Conservation (phyloP, 35 echinoderm and acorn worm genomes). For the Apostichopus parvimensis region DNA sequence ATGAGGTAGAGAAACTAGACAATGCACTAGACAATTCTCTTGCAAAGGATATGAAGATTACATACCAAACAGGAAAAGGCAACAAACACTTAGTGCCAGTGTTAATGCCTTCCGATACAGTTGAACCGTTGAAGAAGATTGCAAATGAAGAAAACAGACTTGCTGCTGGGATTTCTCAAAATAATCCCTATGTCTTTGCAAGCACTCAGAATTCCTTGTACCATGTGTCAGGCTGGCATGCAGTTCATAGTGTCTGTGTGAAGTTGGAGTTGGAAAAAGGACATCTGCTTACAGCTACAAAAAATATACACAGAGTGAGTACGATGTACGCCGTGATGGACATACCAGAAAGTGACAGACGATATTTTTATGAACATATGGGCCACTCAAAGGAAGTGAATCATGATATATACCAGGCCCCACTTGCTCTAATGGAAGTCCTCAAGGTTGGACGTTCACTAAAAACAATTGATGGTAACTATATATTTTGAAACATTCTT, state of each 20-base stretch:
- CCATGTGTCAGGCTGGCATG: conserved; percentile 86
- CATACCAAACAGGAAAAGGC: conserved; percentile 69
- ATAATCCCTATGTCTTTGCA: conserved; percentile 57
- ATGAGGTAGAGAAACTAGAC: conserved; percentile 42
- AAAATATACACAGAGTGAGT: conserved; percentile 62
- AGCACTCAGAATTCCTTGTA: conserved; percentile 13
- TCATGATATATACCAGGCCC: conserved; percentile 54
- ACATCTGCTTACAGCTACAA: conserved; percentile 53
- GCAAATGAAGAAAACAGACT: conserved; percentile 34
- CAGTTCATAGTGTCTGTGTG: conserved; percentile 16
- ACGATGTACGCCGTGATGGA: conserved; percentile 69
- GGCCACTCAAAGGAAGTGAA: conserved; percentile 64
- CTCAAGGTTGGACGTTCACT: conserved; percentile 52
- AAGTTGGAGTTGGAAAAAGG: conserved; percentile 27
- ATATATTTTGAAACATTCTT: background rate
- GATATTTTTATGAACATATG: conserved; percentile 65
- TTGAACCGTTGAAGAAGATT: conserved; percentile 14
- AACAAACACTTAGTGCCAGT: conserved; percentile 60
- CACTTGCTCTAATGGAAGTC: conserved; percentile 57
- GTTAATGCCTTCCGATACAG: conserved; percentile 57
- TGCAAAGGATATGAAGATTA: conserved; percentile 43
- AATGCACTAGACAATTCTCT: conserved; percentile 42
- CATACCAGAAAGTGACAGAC: conserved; percentile 15
- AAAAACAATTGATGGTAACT: conserved; percentile 51
- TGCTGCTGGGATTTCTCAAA: background rate